Conservation (phyloP, 2,797 vertebrate species). For the Pogonophryne albipinna region DNA sequence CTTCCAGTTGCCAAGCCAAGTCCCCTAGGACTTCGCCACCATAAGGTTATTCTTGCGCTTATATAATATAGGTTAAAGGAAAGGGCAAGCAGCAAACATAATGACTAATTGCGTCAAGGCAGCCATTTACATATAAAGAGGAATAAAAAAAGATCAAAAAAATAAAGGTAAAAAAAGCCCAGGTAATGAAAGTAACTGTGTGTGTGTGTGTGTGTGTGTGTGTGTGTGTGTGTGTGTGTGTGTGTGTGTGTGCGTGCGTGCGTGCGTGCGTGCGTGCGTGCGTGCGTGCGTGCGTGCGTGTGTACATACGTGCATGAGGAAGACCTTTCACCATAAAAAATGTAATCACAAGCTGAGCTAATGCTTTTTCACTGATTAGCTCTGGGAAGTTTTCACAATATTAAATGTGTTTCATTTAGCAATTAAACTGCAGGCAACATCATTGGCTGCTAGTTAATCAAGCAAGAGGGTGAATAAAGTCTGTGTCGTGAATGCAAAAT, state of each 20-base stretch:
- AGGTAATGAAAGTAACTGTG: no score
- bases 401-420: slow-evolving; percentile 5
- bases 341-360: neutral
- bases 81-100: neutral
- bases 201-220: no score
- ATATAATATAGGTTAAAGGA: neutral
- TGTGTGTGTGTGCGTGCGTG: no score
- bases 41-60: neutral
- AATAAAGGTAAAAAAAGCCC: no score
- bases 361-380: neutral
- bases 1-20: no score
- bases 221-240: no score
- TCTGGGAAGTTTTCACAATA: slow-evolving; percentile 1
- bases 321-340: neutral
- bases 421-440: slow-evolving; percentile 14
- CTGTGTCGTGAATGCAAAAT: slow-evolving; percentile 13
- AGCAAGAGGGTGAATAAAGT: neutral
- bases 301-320: no score
- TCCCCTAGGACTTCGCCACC: no score
- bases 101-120: slow-evolving; percentile 2
- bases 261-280: no score
- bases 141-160: no score
- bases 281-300: no score
- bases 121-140: neutral
- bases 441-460: slow-evolving; percentile 18